These are phyloP conservation scores for Crossaster papposus DNA, from an alignment of 53 echinoderm and acorn worm genomes.

Conservation along the genomic window DNA sequence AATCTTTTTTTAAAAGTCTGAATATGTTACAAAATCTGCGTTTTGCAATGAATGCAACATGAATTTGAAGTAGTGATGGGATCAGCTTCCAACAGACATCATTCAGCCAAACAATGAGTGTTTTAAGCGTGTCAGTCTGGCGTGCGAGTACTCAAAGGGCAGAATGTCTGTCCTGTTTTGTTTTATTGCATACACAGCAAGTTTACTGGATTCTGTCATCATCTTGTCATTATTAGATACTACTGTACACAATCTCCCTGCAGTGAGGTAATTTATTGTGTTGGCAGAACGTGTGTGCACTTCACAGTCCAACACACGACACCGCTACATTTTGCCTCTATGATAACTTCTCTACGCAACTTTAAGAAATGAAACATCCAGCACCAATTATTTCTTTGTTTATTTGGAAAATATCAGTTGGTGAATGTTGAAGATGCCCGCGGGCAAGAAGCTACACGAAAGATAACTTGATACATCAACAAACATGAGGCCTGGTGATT, in stretches of 20 bases:
- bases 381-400: constrained; percentile 19
- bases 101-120: neutral
- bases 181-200: neutral
- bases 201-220: neutral
- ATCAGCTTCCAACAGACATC: neutral
- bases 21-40: neutral
- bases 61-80: neutral
- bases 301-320: constrained; percentile 28
- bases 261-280: neutral
- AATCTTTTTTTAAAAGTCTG: neutral
- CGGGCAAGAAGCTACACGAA: neutral
- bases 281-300: constrained; percentile 25
- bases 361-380: constrained; percentile 22
- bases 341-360: neutral
- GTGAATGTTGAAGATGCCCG: neutral
- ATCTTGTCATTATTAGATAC: constrained; percentile 14
- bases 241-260: neutral
- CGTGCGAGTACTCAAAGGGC: neutral
- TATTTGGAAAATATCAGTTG: constrained; percentile 38
- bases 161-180: neutral
- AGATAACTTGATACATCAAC: constrained; percentile 20
- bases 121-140: neutral
- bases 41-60: neutral
- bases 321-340: neutral
- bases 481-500: neutral